A percentile compares a stretch with the other conserved stretches of the same genome.
phyloP scores from a whole-genome alignment of 1,140 invertebrate genomes.

The Drosophila kanapiae region DNA sequence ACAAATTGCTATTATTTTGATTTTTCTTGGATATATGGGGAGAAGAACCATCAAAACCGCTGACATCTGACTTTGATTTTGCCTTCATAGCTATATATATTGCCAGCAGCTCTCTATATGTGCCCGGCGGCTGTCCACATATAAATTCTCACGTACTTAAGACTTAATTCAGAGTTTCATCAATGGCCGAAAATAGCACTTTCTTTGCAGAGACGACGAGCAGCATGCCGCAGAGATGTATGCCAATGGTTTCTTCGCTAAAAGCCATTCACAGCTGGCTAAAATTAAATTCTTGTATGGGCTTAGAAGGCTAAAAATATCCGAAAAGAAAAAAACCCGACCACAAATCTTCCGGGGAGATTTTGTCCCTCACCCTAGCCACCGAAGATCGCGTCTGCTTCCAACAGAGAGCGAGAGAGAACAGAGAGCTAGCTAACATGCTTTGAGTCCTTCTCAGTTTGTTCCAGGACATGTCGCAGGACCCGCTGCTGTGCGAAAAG shows the following conservation, averaged over 20 bases:
- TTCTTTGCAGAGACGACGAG: neutral
- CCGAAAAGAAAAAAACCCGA: neutral
- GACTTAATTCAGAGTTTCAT: constrained; percentile 44
- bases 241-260: constrained; percentile 25
- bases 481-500: constrained; percentile 24
- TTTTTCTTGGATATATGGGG: too few relatives aligned
- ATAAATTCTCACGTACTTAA: constrained; percentile 32
- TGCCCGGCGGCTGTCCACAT: constrained; percentile 17
- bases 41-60: too few relatives aligned
- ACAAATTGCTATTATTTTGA: too few relatives aligned
- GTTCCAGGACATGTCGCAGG: neutral
- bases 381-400: neutral
- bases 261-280: constrained; percentile 35
- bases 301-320: constrained; percentile 25
- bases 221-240: neutral
- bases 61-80: constrained; percentile 4
- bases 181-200: constrained; percentile 36
- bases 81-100: neutral
- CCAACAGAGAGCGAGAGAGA: neutral
- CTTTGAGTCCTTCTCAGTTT: neutral
- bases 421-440: constrained; percentile 9
- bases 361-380: neutral
- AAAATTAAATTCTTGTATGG: constrained; percentile 26
- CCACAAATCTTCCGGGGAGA: constrained; percentile 26
- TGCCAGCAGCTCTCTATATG: too few relatives aligned